phyloP scores from a whole-genome alignment of 1,140 invertebrate genomes.

The Hydropsyche tenuis region DNA sequence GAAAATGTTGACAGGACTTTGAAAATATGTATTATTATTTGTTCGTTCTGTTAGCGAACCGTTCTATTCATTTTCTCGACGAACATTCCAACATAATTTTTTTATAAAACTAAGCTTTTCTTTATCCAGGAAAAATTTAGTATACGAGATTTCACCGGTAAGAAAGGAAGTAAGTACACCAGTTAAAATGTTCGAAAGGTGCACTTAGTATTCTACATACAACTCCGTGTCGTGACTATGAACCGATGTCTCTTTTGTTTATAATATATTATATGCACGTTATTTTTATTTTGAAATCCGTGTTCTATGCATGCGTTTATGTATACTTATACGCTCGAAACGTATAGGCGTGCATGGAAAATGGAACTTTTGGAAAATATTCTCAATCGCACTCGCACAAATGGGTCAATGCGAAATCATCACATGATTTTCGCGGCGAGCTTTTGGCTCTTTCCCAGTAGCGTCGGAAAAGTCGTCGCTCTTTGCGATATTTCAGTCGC shows the following conservation, averaged over 20 bases:
- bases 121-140: neutral
- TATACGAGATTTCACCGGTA: neutral
- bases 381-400: no score
- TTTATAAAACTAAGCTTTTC: neutral
- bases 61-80: neutral
- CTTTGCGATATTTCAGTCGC: neutral
- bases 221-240: conserved; percentile 30
- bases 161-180: conserved; percentile 8
- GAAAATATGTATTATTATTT: conserved; percentile 23
- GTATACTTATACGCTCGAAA: no score
- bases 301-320: no score
- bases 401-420: neutral
- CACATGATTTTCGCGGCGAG: neutral
- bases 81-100: neutral
- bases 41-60: conserved; percentile 3
- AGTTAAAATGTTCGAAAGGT: neutral
- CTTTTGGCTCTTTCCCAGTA: conserved; percentile 11
- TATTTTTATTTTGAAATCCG: no score
- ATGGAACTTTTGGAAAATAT: no score
- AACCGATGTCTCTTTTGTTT: conserved; percentile 28
- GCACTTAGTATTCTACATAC: conserved; percentile 31
- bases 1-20: conserved; percentile 23
- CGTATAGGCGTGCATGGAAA: no score
- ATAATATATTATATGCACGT: conserved; percentile 1
- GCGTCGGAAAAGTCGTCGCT: neutral